These are phyloP conservation scores for Papilio machaon DNA, from an alignment of 1,140 invertebrate species.

Conservation along the genomic window DNA sequence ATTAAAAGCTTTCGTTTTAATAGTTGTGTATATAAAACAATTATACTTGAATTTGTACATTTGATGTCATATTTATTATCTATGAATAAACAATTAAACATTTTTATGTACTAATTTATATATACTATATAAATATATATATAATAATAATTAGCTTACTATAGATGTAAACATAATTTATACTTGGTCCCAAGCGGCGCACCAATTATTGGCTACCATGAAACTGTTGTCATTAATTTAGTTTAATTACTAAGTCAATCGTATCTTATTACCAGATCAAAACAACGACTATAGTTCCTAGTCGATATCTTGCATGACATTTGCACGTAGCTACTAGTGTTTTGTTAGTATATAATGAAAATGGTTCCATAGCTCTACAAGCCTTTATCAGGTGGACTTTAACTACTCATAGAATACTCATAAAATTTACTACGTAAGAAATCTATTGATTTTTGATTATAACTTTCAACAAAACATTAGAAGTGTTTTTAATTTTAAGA, in stretches of 20 bases:
- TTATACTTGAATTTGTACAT: neutral
- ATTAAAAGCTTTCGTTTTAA: neutral
- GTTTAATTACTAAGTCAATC: slow-evolving; percentile 6
- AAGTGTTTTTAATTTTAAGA: neutral
- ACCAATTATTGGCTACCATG: neutral
- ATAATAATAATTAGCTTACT: neutral
- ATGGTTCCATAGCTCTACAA: too few relatives aligned
- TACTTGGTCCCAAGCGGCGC: neutral
- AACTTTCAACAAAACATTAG: neutral
- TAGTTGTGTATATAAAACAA: neutral
- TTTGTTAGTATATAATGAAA: too few relatives aligned
- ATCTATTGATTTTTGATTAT: neutral
- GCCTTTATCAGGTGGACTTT: too few relatives aligned
- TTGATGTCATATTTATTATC: neutral
- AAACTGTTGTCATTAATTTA: neutral
- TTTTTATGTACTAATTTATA: neutral
- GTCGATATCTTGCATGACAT: too few relatives aligned
- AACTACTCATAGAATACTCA: too few relatives aligned
- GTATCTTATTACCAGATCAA: slow-evolving; percentile 8
- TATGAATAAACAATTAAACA: neutral
- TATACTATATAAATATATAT: neutral
- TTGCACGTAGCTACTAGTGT: too few relatives aligned
- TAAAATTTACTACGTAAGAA: too few relatives aligned
- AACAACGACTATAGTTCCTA: too few relatives aligned
- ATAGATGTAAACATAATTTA: neutral